Base-by-base conservation (phyloP, 2,113 vertebrate genomes). In the Phyllostomus hastatus region DNA sequence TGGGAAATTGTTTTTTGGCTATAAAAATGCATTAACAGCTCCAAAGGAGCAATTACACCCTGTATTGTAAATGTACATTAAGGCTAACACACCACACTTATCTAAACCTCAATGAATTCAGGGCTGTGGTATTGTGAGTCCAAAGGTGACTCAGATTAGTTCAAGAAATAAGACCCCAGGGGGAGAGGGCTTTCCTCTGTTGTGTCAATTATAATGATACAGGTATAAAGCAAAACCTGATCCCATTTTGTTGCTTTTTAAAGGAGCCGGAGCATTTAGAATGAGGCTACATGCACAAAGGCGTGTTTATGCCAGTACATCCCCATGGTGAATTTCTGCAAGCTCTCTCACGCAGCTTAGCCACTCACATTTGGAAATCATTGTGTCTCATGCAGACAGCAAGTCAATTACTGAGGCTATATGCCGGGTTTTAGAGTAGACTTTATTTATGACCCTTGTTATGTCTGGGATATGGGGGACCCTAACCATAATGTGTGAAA, bases 1-100 rank as follows among this genome's bases (percentile, higher is more conserved):
- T 0, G 19, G 79, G n/a, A 98, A 97, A 97, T 73, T 87, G 90
- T 22, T 97, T 98, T 97, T 75, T 89, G n/a, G 76, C 66, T 96
- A 97, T 97, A 97, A 98, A 96, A 98, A 98, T 91, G 7, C 91
- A 97, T 96, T 98, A 97, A 94, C 95, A 97, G 86, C 97, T 98
- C 95, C 98, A 98, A 97, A 98, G 96, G 95, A 97, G 88, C 96
- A 98, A 97, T 98, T 98, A 97, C 59, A 85, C 66, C 73, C n/a
- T 93, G 97, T 90, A 92, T 76, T 95, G 84, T 98, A 97, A 98
- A 97, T 92, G 85, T 70, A 70, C 93, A 96, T 97, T 98, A 97
- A 97, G 59, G 96, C 96, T 92, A 97, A 98, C 79, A 96, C n/a
- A 95, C 54, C 94, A 61, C 95, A 97, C 91, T 97, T 91, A 87